Evolutionary conservation across 2,113 vertebrate genomes (phyloP).

Genomic region (Polypterus senegalus): DNA sequence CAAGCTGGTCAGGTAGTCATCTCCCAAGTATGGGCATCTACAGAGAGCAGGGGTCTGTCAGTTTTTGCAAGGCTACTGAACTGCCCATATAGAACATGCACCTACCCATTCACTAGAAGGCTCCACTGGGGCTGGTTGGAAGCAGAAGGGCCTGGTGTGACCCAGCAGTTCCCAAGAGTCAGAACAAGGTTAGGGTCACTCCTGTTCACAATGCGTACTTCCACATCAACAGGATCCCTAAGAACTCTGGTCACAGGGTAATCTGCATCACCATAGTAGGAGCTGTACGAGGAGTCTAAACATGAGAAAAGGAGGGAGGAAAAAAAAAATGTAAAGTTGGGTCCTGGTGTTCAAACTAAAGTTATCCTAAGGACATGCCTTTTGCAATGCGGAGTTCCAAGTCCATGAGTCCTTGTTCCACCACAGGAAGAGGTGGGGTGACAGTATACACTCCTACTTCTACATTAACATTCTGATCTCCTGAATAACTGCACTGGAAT

Average conservation of each 20-base stretch:
- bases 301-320: not conserved
- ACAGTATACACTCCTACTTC: not conserved
- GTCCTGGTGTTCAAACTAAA: too few species aligned
- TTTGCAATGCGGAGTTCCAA: conserved; percentile 13
- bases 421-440: not conserved
- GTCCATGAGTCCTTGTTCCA: not conserved
- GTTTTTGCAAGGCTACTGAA: too few species aligned
- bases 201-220: conserved; percentile 54
- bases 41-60: too few species aligned
- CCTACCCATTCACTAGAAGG: too few species aligned
- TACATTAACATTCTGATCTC: not conserved
- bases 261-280: conserved; percentile 32
- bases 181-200: conserved; percentile 55
- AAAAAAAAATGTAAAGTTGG: not conserved
- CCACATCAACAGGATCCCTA: conserved; percentile 54
- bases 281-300: conserved; percentile 23
- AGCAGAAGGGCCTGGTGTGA: conserved; percentile 27
- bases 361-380: conserved; percentile 4
- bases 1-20: too few species aligned
- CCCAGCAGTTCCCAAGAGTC: conserved; percentile 65
- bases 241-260: conserved; percentile 45
- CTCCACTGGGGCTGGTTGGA: conserved; percentile 34
- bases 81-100: too few species aligned
- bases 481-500: conserved; percentile 6
- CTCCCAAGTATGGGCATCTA: too few species aligned